A percentile compares a stretch with the other conserved stretches of the same genome.
These are phyloP conservation scores for Notoglanidium macrostoma DNA, from an alignment of 2,797 vertebrate species.

Conservation along the genomic window DNA sequence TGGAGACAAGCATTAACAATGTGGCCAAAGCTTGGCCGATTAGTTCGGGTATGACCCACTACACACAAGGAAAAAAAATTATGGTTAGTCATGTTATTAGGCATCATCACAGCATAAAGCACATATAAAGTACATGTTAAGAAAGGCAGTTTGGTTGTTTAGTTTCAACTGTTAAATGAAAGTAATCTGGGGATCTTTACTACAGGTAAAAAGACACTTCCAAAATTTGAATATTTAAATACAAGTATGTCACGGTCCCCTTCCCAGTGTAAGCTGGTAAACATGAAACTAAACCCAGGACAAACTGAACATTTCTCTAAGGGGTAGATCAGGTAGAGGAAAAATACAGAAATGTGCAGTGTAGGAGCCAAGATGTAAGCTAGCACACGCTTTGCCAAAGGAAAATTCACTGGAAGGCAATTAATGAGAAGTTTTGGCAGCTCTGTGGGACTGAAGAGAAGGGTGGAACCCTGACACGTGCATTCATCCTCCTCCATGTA, in stretches of 20 bases:
- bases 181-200: background rate
- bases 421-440: background rate
- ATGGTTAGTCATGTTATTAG: background rate
- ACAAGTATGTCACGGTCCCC: background rate
- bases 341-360: background rate
- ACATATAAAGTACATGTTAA: background rate
- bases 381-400: background rate
- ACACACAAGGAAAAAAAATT: constrained; percentile 38
- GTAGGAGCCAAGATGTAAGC: background rate
- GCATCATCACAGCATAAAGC: no score
- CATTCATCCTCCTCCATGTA: background rate
- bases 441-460: background rate
- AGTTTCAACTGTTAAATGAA: no score
- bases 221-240: background rate
- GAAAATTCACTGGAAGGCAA: background rate
- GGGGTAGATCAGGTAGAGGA: no score
- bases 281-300: background rate
- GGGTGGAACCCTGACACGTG: background rate
- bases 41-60: constrained; percentile 95
- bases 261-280: background rate
- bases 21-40: constrained; percentile 87
- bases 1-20: constrained; percentile 89
- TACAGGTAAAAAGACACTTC: background rate
- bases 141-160: background rate
- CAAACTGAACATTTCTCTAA: background rate